These are phyloP conservation scores for Andrena fulva DNA, from an alignment of 2,888 invertebrate genomes.

Conservation along the genomic window DNA sequence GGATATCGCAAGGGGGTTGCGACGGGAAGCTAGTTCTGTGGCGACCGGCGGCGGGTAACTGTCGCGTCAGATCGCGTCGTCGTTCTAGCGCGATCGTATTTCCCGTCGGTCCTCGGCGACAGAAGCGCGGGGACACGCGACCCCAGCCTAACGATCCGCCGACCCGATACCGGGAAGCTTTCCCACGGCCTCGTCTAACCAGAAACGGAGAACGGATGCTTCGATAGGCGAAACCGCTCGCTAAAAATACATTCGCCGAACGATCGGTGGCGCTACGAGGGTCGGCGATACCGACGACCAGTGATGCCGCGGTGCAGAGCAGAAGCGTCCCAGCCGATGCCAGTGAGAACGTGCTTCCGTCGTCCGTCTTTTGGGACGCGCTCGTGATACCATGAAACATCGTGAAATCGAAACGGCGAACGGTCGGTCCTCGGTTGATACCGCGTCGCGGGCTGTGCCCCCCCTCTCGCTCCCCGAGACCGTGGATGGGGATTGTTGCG, in stretches of 20 bases:
- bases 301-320: slow-evolving; percentile 11
- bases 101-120: slow-evolving; percentile 7
- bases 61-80: slow-evolving; percentile 15
- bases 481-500: background rate
- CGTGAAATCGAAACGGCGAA: background rate
- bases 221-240: background rate
- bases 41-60: slow-evolving; percentile 34
- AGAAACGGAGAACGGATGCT: background rate
- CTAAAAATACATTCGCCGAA: slow-evolving; percentile 52
- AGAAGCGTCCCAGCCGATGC: background rate
- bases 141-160: slow-evolving; percentile 1
- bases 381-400: slow-evolving; percentile 2
- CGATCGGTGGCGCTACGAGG: slow-evolving; percentile 7
- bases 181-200: background rate
- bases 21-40: slow-evolving; percentile 59
- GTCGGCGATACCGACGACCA: background rate
- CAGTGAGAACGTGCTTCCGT: slow-evolving; percentile 19
- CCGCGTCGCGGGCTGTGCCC: too few species aligned
- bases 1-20: slow-evolving; percentile 37
- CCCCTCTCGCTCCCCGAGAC: too few species aligned
- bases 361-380: slow-evolving; percentile 7
- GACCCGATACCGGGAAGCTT: background rate
- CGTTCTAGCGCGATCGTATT: background rate
- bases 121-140: background rate
- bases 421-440: background rate